These are phyloP conservation scores for Drosophila subsilvestris DNA, from an alignment of 2,888 invertebrate species.

Conservation along the genomic window DNA sequence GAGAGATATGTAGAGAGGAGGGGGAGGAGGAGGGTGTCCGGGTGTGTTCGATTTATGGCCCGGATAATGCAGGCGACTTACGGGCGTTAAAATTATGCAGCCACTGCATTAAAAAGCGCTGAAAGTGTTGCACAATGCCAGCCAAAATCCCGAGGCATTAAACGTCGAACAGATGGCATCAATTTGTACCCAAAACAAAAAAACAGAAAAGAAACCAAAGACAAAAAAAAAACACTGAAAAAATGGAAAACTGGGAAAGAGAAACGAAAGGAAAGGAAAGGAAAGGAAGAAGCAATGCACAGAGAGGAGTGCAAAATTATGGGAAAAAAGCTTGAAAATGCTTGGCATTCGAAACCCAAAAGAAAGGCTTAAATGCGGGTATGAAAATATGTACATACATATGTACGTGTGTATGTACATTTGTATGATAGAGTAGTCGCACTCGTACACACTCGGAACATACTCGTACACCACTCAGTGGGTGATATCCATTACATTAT, in stretches of 20 bases:
- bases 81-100: slow-evolving; percentile 73
- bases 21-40: slow-evolving; percentile 2
- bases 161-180: slow-evolving; percentile 72
- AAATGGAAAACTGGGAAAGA: not conserved
- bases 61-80: slow-evolving; percentile 78
- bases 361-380: not conserved
- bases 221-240: not conserved
- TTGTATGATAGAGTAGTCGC: too few relatives aligned
- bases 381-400: not conserved
- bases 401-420: not conserved
- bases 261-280: slow-evolving; percentile 5
- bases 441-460: not conserved
- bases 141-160: slow-evolving; percentile 58
- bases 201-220: slow-evolving; percentile 41
- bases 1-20: not conserved
- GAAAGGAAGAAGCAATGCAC: not conserved
- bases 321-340: not conserved
- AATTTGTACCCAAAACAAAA: slow-evolving; percentile 65
- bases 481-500: slow-evolving; percentile 25
- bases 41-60: slow-evolving; percentile 64
- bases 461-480: slow-evolving; percentile 11
- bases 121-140: slow-evolving; percentile 46
- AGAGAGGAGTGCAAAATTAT: not conserved
- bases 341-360: too few relatives aligned
- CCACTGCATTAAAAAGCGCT: slow-evolving; percentile 68